phyloP scores from a whole-genome alignment of 2,797 vertebrate genomes.

The Emys orbicularis region DNA sequence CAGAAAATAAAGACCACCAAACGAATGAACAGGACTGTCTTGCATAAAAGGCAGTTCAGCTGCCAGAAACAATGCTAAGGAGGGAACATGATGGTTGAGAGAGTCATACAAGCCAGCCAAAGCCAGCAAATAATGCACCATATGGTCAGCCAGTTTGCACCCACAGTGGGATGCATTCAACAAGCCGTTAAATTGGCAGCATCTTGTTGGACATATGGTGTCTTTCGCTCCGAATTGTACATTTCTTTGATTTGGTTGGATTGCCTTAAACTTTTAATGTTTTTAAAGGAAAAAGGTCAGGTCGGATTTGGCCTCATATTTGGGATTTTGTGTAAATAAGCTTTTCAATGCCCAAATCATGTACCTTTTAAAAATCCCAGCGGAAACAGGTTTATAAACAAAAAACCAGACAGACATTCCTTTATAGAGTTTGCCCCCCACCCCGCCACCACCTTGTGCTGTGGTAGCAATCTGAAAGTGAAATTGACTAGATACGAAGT shows the following conservation, averaged over 20 bases:
- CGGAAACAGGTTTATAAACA: rapidly evolving
- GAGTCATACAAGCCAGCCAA: slow-evolving; percentile 41
- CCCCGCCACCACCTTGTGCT: neutral
- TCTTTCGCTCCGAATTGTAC: slow-evolving; percentile 27
- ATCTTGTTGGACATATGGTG: slow-evolving; percentile 45
- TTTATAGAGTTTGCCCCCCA: neutral
- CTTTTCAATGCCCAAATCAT: slow-evolving; percentile 6
- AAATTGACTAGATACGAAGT: neutral
- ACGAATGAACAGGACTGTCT: neutral
- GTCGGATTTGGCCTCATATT: slow-evolving; percentile 20
- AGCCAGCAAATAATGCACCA: slow-evolving; percentile 48
- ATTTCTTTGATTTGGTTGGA: slow-evolving; percentile 51
- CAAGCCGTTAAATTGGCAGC: slow-evolving; percentile 61
- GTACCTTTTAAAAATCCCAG: slow-evolving; percentile 1
- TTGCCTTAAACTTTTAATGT: slow-evolving; percentile 22
- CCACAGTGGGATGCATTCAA: slow-evolving; percentile 9
- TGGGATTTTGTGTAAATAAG: neutral
- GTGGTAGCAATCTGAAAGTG: neutral
- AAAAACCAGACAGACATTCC: neutral
- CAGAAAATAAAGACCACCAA: rapidly evolving
- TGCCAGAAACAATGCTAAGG: neutral
- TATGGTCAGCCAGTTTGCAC: slow-evolving; percentile 39
- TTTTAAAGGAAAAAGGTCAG: slow-evolving; percentile 19
- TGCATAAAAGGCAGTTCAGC: neutral
- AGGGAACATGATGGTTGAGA: slow-evolving; percentile 12